Conservation (phyloP, 2,113 vertebrate species). For the Psammodynastes pulverulentus region DNA sequence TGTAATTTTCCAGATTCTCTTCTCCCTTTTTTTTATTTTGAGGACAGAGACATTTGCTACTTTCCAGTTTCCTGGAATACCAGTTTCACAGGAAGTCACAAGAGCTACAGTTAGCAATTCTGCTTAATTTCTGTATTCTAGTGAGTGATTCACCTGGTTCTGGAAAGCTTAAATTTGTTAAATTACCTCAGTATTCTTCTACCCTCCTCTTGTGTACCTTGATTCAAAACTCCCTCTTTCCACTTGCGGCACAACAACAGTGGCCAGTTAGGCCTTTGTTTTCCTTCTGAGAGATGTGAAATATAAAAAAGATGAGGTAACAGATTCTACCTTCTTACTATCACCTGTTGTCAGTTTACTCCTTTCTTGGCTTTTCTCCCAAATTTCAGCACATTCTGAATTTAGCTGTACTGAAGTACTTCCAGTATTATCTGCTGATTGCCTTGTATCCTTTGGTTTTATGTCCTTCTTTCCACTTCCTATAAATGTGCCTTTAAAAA, state of each 20-base stretch:
- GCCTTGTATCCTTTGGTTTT: neutral
- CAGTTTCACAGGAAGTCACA: neutral
- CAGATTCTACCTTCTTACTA: neutral
- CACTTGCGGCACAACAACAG: neutral
- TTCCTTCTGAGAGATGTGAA: neutral
- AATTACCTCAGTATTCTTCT: neutral
- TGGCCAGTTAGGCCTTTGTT: neutral
- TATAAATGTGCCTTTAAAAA: neutral
- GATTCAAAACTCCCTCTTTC: neutral
- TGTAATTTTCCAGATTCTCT: neutral
- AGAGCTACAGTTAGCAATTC: neutral
- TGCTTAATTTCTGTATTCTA: neutral
- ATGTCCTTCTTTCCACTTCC: neutral
- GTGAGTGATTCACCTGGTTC: neutral
- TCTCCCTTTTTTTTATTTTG: neutral
- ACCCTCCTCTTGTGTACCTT: neutral
- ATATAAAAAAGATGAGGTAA: neutral
- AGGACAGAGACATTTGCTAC: neutral
- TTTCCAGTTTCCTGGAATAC: neutral
- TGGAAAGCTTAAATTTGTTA: neutral
- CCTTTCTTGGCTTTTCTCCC: neutral
- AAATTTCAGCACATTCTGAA: neutral
- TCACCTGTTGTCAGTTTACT: neutral
- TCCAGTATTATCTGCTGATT: neutral
- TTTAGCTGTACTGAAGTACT: neutral